Evolutionary conservation across 2,797 vertebrate genomes (phyloP).

Genomic region (Pangasius larnaudii): DNA sequence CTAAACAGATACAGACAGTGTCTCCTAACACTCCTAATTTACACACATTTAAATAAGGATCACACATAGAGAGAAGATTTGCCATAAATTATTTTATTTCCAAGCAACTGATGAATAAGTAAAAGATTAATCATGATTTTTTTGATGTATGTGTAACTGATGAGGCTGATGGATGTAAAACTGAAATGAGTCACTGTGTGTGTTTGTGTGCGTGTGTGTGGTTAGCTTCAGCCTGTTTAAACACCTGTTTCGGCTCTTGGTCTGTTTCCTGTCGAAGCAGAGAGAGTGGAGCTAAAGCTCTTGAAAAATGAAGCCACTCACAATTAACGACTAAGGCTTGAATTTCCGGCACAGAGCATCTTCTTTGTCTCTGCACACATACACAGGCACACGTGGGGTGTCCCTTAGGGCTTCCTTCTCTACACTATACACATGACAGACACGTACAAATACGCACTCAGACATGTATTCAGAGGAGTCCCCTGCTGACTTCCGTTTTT

Average conservation of each 20-base stretch:
- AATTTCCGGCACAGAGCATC: conserved; percentile 46
- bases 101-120: not conserved
- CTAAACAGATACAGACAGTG: not conserved
- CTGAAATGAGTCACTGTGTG: conserved; percentile 4
- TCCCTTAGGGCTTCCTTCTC: conserved; percentile 79
- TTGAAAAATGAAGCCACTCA: conserved; percentile 50
- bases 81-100: not conserved
- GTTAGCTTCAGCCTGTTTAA: conserved; percentile 30
- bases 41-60: not conserved
- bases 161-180: conserved; percentile 4
- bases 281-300: conserved; percentile 50
- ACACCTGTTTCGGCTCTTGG: conserved; percentile 59
- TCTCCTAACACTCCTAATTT: not conserved
- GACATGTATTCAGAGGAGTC: conserved; percentile 64
- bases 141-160: not conserved
- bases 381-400: conserved; percentile 62
- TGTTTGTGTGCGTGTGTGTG: conserved; percentile 3
- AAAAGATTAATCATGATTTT: not conserved
- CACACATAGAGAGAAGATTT: not conserved
- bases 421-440: conserved; percentile 59
- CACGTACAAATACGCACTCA: conserved; percentile 65
- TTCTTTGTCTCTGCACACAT: conserved; percentile 43
- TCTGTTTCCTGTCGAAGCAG: conserved; percentile 72
- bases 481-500: conserved; percentile 72
- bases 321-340: conserved; percentile 43